Evolutionary conservation across 2,888 invertebrate genomes (phyloP).

Genomic region (Prosopocoilus inquinatus): DNA sequence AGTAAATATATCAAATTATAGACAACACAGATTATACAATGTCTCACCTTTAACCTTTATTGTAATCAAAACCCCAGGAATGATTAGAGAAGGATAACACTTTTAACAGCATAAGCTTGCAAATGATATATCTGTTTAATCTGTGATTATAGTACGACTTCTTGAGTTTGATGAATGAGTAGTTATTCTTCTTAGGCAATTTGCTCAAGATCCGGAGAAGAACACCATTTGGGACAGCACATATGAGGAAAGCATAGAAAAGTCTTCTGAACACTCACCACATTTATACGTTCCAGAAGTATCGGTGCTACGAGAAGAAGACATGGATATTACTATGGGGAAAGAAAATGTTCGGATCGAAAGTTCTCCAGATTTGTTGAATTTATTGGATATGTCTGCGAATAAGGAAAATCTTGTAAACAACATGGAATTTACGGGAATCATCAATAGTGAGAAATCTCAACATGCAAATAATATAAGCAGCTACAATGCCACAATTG

Average conservation of each 20-base stretch:
- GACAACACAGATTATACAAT: no score
- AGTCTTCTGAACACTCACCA: slow-evolving; percentile 16
- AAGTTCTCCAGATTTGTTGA: background rate
- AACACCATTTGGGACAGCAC: slow-evolving; percentile 42
- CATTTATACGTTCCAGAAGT: background rate
- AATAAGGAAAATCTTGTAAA: background rate
- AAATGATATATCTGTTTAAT: no score
- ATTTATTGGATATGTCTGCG: background rate
- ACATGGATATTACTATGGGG: background rate
- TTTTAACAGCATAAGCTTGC: no score
- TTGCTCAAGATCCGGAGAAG: slow-evolving; percentile 37
- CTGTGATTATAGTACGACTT: no score
- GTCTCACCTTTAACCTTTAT: no score
- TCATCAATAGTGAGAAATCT: no score
- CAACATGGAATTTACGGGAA: slow-evolving; percentile 9
- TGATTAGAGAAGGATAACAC: no score
- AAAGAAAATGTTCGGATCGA: background rate
- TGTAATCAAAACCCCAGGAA: no score
- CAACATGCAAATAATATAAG: no score
- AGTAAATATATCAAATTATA: slow-evolving; percentile 26
- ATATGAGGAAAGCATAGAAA: slow-evolving; percentile 35
- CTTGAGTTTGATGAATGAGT: no score
- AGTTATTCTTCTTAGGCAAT: slow-evolving; percentile 32
- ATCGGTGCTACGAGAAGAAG: background rate
- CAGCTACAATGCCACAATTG: no score